These are phyloP conservation scores for Oryzias dopingdopingensis DNA, from an alignment of 2,797 vertebrate species.

Conservation along the genomic window DNA sequence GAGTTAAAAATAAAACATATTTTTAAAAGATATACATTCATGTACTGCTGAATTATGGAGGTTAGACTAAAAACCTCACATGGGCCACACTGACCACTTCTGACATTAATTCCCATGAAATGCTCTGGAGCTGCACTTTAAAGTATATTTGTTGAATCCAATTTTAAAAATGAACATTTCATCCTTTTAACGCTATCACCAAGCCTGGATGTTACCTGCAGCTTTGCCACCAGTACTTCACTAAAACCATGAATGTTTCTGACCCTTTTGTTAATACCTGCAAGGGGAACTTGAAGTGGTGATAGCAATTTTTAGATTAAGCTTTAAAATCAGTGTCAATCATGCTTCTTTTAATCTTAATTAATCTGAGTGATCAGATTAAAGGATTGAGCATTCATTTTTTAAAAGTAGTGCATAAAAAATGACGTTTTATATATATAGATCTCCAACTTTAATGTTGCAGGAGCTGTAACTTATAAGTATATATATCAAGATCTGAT, in stretches of 20 bases:
- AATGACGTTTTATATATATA: not conserved
- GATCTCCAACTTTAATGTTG: too few relatives aligned
- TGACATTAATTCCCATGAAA: conserved; percentile 1
- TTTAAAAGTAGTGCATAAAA: not conserved
- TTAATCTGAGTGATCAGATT: not conserved
- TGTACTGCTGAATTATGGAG: too few relatives aligned
- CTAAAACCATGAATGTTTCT: conserved; percentile 20
- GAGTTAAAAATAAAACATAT: too few relatives aligned
- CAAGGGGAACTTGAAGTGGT: not conserved
- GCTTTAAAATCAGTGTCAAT: not conserved
- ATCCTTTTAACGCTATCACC: conserved; percentile 13
- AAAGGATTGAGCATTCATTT: not conserved
- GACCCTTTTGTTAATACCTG: conserved; percentile 12
- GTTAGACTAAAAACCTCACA: too few relatives aligned
- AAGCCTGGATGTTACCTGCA: conserved; percentile 2
- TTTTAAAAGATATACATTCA: too few relatives aligned
- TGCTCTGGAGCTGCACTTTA: conserved; percentile 6
- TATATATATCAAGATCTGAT: too few relatives aligned
- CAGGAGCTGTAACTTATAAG: too few relatives aligned
- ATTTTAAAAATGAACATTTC: not conserved
- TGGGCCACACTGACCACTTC: too few relatives aligned
- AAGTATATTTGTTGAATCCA: not conserved
- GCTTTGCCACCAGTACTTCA: conserved; percentile 17
- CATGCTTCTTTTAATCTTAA: not conserved
- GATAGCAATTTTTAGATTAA: not conserved